Evolutionary conservation across 2,797 vertebrate genomes (phyloP).

Genomic region (Setipinna tenuifilis): DNA sequence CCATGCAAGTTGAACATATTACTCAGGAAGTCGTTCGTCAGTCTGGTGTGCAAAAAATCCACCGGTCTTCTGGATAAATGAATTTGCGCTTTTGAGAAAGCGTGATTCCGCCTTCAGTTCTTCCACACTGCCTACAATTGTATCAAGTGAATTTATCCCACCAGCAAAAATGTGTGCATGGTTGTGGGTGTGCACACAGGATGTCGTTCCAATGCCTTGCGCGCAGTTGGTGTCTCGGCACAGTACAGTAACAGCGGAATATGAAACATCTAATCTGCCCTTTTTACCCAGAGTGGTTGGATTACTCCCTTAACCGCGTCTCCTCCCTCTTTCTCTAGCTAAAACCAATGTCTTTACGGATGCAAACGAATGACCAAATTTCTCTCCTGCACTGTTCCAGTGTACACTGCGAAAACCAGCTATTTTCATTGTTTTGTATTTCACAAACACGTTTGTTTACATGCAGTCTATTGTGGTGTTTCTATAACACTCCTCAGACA

Average conservation of each 20-base stretch:
- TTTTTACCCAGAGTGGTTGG: conserved; percentile 72
- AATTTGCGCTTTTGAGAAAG: conserved; percentile 36
- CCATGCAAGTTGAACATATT: conserved; percentile 68
- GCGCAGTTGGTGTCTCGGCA: conserved; percentile 65
- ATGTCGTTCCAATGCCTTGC: conserved; percentile 58
- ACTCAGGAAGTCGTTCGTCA: conserved; percentile 69
- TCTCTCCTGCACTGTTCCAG: background rate
- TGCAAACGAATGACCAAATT: conserved; percentile 23
- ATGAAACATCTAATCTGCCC: conserved; percentile 75
- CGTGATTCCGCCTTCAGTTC: conserved; percentile 49
- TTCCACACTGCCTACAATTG: conserved; percentile 54
- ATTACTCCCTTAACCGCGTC: conserved; percentile 80
- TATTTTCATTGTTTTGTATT: background rate
- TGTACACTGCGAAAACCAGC: background rate
- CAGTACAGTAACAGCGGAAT: conserved; percentile 72
- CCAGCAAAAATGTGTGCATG: conserved; percentile 54
- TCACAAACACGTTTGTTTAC: background rate
- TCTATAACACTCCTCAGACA: background rate
- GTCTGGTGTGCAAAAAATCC: conserved; percentile 54
- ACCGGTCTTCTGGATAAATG: conserved; percentile 5
- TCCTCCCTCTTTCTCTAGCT: conserved; percentile 74
- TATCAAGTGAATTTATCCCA: conserved; percentile 54
- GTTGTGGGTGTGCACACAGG: conserved; percentile 64
- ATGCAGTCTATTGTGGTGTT: background rate
- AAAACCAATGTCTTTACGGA: conserved; percentile 49